Evolutionary conservation across 2,888 invertebrate species (phyloP).

Genomic region (Aphodius sticticus): DNA sequence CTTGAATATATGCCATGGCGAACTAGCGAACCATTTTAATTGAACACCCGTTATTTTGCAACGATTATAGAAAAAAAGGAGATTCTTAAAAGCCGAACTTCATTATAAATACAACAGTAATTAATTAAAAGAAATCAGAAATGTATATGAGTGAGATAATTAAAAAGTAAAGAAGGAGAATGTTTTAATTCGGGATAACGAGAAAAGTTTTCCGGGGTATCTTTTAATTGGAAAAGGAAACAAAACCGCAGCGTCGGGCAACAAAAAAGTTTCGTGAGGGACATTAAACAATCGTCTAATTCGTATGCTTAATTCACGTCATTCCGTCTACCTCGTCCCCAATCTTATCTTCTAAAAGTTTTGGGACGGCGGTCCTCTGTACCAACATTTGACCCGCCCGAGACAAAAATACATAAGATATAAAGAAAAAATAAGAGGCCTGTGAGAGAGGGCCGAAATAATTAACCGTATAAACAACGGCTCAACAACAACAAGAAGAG

Average conservation of each 20-base stretch:
- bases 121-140: background rate
- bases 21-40: no score
- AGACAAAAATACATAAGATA: background rate
- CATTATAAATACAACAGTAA: no score
- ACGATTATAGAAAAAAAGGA: background rate
- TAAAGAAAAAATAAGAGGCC: background rate
- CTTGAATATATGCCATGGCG: no score
- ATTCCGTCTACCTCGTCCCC: background rate
- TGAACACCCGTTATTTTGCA: no score
- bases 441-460: background rate
- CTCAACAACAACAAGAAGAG: background rate
- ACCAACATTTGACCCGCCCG: background rate
- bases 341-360: background rate
- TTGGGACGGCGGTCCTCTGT: background rate
- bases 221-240: background rate
- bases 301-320: constrained; percentile 4
- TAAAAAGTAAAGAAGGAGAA: background rate
- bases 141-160: background rate
- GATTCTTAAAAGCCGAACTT: background rate
- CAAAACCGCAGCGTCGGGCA: background rate
- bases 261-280: background rate
- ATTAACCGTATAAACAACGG: constrained; percentile 4
- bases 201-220: background rate
- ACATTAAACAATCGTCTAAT: background rate
- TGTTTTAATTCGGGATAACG: background rate